Percentiles rank a stretch among this genome's conserved stretches.
Evolutionary conservation across 2,888 invertebrate genomes (phyloP).

Genomic region (Erebia aethiops): DNA sequence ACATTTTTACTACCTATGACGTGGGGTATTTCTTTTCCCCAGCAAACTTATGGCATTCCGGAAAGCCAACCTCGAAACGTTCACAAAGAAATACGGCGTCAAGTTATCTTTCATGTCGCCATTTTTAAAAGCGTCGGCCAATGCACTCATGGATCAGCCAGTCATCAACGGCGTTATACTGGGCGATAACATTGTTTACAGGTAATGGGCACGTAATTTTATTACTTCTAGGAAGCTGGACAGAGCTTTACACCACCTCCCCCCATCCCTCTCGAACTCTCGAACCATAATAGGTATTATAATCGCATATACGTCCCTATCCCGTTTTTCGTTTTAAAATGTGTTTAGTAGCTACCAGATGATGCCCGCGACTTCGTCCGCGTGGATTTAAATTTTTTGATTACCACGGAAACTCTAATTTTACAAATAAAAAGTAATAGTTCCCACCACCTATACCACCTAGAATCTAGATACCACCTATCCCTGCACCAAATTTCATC

Average conservation of each 20-base stretch:
- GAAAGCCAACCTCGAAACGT: constrained; percentile 93
- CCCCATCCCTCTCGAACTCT: constrained; percentile 12
- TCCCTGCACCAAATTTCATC: no score
- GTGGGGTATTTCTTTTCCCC: constrained; percentile 23
- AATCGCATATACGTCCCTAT: constrained; percentile 1
- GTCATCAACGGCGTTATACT: constrained; percentile 98
- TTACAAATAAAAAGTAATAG: no score
- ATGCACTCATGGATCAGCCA: constrained; percentile 97
- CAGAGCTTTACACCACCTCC: constrained; percentile 35
- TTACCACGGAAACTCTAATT: no score
- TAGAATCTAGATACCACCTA: no score
- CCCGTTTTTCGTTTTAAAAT: constrained; percentile 20
- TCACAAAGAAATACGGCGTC: constrained; percentile 95
- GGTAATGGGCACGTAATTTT: constrained; percentile 49
- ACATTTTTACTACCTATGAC: no score
- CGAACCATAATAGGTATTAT: constrained; percentile 9
- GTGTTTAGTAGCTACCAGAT: not conserved
- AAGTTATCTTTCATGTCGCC: constrained; percentile 99
- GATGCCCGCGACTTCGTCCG: not conserved
- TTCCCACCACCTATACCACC: no score
- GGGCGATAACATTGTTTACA: constrained; percentile 88
- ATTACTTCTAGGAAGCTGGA: constrained; percentile 38
- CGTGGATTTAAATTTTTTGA: no score
- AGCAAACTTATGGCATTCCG: constrained; percentile 96
- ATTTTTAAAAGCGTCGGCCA: constrained; percentile 97